Evolutionary conservation across 2,797 vertebrate species (phyloP), one percentile per base, ranked within the genome.

Genomic region (Myoxocephalus aenaeus): DNA sequence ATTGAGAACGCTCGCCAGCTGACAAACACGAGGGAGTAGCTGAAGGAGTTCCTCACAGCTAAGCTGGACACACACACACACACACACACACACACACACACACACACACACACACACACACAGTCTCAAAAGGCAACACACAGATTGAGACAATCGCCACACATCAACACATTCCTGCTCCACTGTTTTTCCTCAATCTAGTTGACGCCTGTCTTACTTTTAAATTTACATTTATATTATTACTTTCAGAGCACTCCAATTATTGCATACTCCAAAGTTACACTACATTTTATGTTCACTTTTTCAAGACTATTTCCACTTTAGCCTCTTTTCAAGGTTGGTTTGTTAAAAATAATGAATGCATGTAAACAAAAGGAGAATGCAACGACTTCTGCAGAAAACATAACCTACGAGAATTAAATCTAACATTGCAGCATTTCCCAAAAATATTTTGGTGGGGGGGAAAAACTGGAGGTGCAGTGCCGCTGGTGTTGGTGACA

Each of bases 1-100:
- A 95, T 94, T 94, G 89, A 93, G 94, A 95, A 93, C 76, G 93
- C 89, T 92, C 81, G 59, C 51, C 90, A 92, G 82, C 48, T 92
- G 94, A 92, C 90, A 93, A 94, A 94, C 91, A 91, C 53, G 42
- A 4, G 59, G 62, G 79, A 80, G 70, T 79, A 48, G 90, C 89
- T 89, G 69, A 86, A 90, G 91, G 87, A 89, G 77, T 81, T 89
- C 89, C 93, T 90, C 78, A 85, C 84, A 93, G 90, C 83, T 59
- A 89, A 62, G 36, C 22, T 9, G 73, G 36, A 62, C 76, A 83
- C 40, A 76, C 71, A 71, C 79, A 74, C 81, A 87, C 77, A 85
- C 77, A 66, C 71, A 62, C 53, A 34, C 32, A 27, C 57, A 20
- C 32, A 29, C 54, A 50, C 32, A 46, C 42, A 66, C 50, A 64